Evolutionary conservation across 2,113 vertebrate genomes (phyloP).

Genomic region (Tragulus kanchil): DNA sequence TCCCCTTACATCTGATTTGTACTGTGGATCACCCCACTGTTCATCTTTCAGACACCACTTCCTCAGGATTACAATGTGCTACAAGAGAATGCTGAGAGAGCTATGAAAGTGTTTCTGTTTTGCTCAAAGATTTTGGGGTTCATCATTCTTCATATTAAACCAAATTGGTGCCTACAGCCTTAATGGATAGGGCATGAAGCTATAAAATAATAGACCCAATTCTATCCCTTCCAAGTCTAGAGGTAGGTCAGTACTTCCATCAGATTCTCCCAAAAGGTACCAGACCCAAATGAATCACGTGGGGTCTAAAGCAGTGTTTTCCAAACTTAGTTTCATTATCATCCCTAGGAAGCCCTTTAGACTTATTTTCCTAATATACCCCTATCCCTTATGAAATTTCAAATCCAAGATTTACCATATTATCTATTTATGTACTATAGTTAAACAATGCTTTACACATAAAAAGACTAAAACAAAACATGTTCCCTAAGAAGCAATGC

Average conservation of each 20-base stretch:
- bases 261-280: not conserved
- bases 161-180: not conserved
- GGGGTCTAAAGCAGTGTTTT: not conserved
- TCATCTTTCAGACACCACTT: conserved; percentile 2
- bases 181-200: not conserved
- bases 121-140: conserved; percentile 14
- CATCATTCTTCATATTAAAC: not conserved
- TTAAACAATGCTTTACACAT: not conserved
- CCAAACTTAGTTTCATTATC: not conserved
- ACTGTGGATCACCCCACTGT: not conserved
- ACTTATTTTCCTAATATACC: not conserved
- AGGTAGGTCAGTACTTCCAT: not conserved
- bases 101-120: not conserved
- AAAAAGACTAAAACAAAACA: not conserved
- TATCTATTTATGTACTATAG: not conserved
- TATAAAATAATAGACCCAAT: not conserved
- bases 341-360: not conserved
- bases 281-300: not conserved
- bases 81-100: not conserved
- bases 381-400: not conserved
- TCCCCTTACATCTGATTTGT: not conserved
- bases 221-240: not conserved
- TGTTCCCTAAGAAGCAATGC: not conserved
- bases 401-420: not conserved
- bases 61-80: not conserved